Percentiles rank a stretch among this genome's conserved stretches.
These are phyloP conservation scores for Dicyrtomina minuta DNA, from an alignment of 2,888 invertebrate genomes.

Conservation along the genomic window DNA sequence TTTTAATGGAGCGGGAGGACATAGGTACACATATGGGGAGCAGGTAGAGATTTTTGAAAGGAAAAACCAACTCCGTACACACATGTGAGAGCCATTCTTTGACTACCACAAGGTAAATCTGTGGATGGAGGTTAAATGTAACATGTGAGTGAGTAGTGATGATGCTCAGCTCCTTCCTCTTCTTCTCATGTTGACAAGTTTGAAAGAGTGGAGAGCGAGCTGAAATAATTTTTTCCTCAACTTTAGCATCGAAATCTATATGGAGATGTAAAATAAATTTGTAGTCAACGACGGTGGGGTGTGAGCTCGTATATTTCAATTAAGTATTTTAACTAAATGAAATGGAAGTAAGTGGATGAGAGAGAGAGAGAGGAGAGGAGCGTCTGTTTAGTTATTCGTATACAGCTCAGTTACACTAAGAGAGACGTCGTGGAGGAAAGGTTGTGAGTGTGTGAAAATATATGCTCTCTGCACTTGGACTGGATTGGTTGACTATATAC, in stretches of 20 bases:
- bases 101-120: too few species aligned
- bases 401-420: not conserved
- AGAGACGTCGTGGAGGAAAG: not conserved
- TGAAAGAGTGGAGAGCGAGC: slow-evolving; percentile 14
- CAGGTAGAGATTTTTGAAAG: not conserved
- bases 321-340: not conserved
- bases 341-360: not conserved
- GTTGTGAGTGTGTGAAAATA: not conserved
- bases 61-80: too few species aligned
- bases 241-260: slow-evolving; percentile 13
- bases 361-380: too few species aligned
- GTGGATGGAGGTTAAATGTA: slow-evolving; percentile 17
- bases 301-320: not conserved
- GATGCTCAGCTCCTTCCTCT: not conserved
- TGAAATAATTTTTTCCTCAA: slow-evolving; percentile 9
- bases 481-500: too few species aligned
- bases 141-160: slow-evolving; percentile 20
- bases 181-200: not conserved
- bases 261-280: slow-evolving; percentile 15
- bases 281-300: not conserved
- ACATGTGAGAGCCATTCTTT: not conserved
- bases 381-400: not conserved
- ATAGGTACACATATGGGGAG: too few species aligned
- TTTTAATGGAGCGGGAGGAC: too few species aligned
- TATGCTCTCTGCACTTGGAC: too few species aligned